Percentiles rank a stretch among this genome's conserved stretches.
Conservation (phyloP, 2,797 vertebrate genomes). For the Anabacerthia variegaticeps region DNA sequence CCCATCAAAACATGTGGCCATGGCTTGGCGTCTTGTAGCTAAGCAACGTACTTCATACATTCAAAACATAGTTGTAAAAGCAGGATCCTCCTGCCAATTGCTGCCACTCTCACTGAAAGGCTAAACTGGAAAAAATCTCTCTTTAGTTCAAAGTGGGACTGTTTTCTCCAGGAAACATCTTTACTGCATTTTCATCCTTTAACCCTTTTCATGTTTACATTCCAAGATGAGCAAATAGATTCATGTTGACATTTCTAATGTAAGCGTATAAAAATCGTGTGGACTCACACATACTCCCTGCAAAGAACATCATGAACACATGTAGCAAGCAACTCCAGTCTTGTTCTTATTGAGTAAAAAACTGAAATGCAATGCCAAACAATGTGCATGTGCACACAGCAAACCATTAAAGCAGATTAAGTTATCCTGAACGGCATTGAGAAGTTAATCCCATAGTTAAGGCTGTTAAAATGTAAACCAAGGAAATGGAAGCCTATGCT, state of each 20-base stretch:
- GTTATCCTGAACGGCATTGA: not conserved
- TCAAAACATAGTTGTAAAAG: constrained; percentile 82
- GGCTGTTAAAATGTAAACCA: constrained; percentile 24
- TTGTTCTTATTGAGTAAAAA: not conserved
- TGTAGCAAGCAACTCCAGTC: not conserved
- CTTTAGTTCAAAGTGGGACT: constrained; percentile 26
- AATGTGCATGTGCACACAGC: not conserved
- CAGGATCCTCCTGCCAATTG: constrained; percentile 54
- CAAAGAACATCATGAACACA: constrained; percentile 23
- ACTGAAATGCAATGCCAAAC: not conserved
- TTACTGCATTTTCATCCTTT: constrained; percentile 36
- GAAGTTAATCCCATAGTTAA: constrained; percentile 1
- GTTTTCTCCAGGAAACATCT: constrained; percentile 38
- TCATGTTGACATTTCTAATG: constrained; percentile 33
- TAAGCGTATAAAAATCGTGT: not conserved
- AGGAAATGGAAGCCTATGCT: not conserved
- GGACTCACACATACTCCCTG: not conserved
- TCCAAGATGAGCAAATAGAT: constrained; percentile 11
- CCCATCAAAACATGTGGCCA: constrained; percentile 77
- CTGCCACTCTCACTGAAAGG: constrained; percentile 70
- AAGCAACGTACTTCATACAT: constrained; percentile 73
- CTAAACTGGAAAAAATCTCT: constrained; percentile 60
- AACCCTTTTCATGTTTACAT: constrained; percentile 47
- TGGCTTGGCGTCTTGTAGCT: constrained; percentile 74
- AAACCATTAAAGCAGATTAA: not conserved